phyloP scores from a whole-genome alignment of 2,113 vertebrate species.

The Syrrhaptes paradoxus region DNA sequence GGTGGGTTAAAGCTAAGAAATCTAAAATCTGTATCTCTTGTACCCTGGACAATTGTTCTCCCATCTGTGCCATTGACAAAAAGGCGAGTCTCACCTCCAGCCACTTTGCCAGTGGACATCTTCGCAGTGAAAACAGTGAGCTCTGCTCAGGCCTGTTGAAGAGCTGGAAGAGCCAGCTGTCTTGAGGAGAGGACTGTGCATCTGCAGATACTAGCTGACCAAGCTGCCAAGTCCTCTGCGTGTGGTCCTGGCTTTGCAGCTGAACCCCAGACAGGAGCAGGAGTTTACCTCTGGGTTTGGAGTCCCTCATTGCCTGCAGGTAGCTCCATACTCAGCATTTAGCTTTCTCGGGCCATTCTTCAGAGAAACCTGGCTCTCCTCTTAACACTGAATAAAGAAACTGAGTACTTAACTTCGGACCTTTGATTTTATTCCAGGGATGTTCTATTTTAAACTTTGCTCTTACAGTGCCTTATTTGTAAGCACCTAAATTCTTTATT shows the following conservation, averaged over 20 bases:
- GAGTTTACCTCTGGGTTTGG: background rate
- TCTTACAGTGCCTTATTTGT: background rate
- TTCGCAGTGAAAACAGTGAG: background rate
- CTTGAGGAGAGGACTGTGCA: background rate
- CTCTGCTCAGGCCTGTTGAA: background rate
- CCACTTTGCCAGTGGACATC: background rate
- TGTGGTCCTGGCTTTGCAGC: background rate
- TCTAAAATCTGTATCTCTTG: background rate
- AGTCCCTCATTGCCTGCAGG: background rate
- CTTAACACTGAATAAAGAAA: background rate
- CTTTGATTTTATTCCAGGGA: slow-evolving; percentile 37
- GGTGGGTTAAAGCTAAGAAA: background rate
- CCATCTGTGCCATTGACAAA: background rate
- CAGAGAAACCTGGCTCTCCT: background rate
- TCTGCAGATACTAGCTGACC: background rate
- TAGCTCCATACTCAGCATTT: background rate
- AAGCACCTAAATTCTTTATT: slow-evolving; percentile 28
- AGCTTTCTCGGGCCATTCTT: background rate
- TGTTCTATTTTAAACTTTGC: background rate
- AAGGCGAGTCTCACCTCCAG: background rate
- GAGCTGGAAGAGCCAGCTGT: background rate
- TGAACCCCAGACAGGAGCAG: background rate
- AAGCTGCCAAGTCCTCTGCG: background rate
- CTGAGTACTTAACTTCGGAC: background rate
- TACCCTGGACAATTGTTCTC: background rate